phyloP scores from a whole-genome alignment of 2,113 vertebrate species.

The Lepisosteus osseus region DNA sequence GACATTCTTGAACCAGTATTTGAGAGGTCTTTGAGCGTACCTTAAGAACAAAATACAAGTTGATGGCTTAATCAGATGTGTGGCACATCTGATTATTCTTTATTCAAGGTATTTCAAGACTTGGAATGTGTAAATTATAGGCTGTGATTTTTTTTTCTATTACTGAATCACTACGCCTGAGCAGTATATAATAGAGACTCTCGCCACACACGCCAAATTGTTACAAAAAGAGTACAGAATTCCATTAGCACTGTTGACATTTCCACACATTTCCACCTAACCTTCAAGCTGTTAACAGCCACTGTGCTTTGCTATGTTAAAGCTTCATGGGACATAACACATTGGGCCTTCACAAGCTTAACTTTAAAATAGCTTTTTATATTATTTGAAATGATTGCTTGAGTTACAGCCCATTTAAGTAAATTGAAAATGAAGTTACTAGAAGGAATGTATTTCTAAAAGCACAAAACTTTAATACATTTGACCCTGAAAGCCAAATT shows the following conservation, averaged over 20 bases:
- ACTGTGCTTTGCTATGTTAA: constrained; percentile 48
- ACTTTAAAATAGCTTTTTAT: constrained; percentile 30
- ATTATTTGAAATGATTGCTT: constrained; percentile 16
- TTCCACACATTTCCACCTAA: neutral
- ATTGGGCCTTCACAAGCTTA: constrained; percentile 30
- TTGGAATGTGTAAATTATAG: too few species aligned
- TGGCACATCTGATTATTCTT: too few species aligned
- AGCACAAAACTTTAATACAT: constrained; percentile 51
- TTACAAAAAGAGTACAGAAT: neutral
- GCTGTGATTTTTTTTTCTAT: too few species aligned
- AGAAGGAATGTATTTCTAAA: constrained; percentile 49
- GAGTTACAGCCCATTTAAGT: constrained; percentile 35
- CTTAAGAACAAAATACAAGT: too few species aligned
- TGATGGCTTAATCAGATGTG: too few species aligned
- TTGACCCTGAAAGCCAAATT: constrained; percentile 46
- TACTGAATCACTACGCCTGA: too few species aligned
- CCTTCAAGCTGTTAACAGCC: constrained; percentile 41
- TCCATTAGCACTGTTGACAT: constrained; percentile 7
- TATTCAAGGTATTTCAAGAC: too few species aligned
- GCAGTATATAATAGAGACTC: neutral
- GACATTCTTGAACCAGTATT: too few species aligned
- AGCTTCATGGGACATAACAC: constrained; percentile 30
- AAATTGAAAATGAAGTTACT: constrained; percentile 41
- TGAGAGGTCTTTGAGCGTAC: too few species aligned
- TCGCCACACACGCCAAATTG: neutral